Evolutionary conservation across 2,113 vertebrate genomes (phyloP).

Genomic region (Melospiza georgiana): DNA sequence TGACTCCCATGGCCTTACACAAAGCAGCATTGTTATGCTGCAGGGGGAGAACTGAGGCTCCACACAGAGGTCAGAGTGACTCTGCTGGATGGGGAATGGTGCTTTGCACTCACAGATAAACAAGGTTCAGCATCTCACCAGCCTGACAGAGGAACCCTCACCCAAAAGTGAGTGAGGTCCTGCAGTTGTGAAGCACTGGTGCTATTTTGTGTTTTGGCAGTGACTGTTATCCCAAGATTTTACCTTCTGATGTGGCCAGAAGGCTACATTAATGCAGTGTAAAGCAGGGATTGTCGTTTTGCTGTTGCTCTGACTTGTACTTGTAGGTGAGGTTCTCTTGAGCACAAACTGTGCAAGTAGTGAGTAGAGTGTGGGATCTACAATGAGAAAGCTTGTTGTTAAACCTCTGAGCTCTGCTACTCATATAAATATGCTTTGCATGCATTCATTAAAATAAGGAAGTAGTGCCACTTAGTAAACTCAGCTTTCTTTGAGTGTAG

Average conservation of each 20-base stretch:
- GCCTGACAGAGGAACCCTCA: conserved; percentile 22
- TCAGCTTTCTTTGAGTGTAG: conserved; percentile 29
- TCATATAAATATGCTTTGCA: not conserved
- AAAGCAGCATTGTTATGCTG: conserved; percentile 65
- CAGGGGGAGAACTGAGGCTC: conserved; percentile 9
- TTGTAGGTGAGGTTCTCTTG: not conserved
- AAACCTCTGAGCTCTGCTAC: not conserved
- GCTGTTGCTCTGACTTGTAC: not conserved
- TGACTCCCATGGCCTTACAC: conserved; percentile 35
- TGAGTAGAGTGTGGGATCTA: not conserved
- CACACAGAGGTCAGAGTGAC: conserved; percentile 43
- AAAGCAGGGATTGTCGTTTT: not conserved
- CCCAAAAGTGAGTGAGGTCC: not conserved
- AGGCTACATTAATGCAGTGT: not conserved
- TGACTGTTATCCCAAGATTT: not conserved
- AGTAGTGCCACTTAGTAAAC: conserved; percentile 11
- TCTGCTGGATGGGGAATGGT: conserved; percentile 35
- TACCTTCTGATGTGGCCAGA: not conserved
- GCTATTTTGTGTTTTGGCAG: not conserved
- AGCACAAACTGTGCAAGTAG: not conserved
- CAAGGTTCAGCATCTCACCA: conserved; percentile 23
- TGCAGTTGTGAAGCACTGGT: not conserved
- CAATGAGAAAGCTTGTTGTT: not conserved
- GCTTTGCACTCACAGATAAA: conserved; percentile 56
- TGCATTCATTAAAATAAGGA: not conserved